phyloP scores from a whole-genome alignment of 92 coral and sea anemone species.

The Actinernus sp. region DNA sequence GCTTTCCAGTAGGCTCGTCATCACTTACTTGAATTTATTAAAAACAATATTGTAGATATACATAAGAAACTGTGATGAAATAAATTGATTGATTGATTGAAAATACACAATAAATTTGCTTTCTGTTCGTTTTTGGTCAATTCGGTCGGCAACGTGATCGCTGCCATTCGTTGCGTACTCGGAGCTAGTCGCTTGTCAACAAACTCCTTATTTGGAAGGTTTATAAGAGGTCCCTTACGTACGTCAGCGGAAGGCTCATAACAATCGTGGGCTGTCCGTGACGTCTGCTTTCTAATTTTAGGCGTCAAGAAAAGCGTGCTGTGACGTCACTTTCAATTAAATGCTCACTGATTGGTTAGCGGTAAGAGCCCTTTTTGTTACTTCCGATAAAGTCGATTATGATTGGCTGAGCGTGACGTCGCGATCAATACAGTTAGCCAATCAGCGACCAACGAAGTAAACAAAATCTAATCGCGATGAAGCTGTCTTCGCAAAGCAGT shows the following conservation, averaged over 20 bases:
- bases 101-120: too few relatives aligned
- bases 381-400: conserved; percentile 2
- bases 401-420: conserved; percentile 69
- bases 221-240: too few relatives aligned
- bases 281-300: conserved; percentile 39
- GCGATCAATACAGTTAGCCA: conserved; percentile 72
- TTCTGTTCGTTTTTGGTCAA: too few relatives aligned
- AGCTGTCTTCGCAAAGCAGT: conserved; percentile 19
- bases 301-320: conserved; percentile 19
- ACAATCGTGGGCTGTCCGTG: conserved; percentile 2
- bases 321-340: conserved; percentile 30
- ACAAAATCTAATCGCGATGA: conserved; percentile 36
- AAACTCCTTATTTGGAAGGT: too few relatives aligned
- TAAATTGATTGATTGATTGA: too few relatives aligned
- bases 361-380: conserved; percentile 21
- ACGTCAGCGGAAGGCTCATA: conserved; percentile 36
- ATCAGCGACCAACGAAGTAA: conserved; percentile 52
- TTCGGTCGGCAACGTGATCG: too few relatives aligned
- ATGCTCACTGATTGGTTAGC: conserved; percentile 44
- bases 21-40: too few relatives aligned
- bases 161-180: too few relatives aligned
- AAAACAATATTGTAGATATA: too few relatives aligned
- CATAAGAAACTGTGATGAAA: too few relatives aligned
- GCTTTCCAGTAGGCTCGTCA: too few relatives aligned
- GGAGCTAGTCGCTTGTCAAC: too few relatives aligned